Evolutionary conservation across 2,797 vertebrate genomes (phyloP).

Genomic region (Cyprinella venusta): DNA sequence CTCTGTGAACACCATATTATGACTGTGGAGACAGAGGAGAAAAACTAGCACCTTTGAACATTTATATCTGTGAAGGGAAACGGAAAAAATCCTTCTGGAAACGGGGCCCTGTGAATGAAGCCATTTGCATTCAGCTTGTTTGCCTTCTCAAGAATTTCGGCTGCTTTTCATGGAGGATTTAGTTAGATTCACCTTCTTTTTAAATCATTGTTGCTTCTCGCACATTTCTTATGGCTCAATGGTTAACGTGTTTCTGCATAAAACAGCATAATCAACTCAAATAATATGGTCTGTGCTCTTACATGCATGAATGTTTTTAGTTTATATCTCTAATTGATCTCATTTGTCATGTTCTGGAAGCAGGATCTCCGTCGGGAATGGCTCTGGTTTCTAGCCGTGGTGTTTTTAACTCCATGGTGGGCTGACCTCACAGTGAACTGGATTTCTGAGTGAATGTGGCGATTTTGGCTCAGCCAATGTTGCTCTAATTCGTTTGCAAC

Average conservation of each 20-base stretch:
- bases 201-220: background rate
- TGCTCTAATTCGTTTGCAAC: constrained; percentile 62
- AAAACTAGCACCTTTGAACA: constrained; percentile 53
- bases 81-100: constrained; percentile 39
- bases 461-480: constrained; percentile 62
- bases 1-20: constrained; percentile 59
- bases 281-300: constrained; percentile 52
- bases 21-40: constrained; percentile 61
- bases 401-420: constrained; percentile 53
- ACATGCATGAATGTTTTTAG: constrained; percentile 57
- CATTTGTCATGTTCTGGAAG: constrained; percentile 65
- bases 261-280: constrained; percentile 63
- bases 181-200: constrained; percentile 5
- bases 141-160: constrained; percentile 15
- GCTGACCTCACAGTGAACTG: constrained; percentile 74
- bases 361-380: constrained; percentile 66
- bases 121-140: constrained; percentile 34
- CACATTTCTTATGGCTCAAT: background rate
- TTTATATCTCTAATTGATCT: constrained; percentile 66
- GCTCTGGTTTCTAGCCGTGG: constrained; percentile 59
- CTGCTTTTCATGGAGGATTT: constrained; percentile 20
- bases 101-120: constrained; percentile 13
- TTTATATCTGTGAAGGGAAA: constrained; percentile 57
- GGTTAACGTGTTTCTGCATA: background rate
- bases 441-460: constrained; percentile 56